Base-by-base conservation (phyloP, 1,140 invertebrate genomes). In the Frieseomelitta varia region DNA sequence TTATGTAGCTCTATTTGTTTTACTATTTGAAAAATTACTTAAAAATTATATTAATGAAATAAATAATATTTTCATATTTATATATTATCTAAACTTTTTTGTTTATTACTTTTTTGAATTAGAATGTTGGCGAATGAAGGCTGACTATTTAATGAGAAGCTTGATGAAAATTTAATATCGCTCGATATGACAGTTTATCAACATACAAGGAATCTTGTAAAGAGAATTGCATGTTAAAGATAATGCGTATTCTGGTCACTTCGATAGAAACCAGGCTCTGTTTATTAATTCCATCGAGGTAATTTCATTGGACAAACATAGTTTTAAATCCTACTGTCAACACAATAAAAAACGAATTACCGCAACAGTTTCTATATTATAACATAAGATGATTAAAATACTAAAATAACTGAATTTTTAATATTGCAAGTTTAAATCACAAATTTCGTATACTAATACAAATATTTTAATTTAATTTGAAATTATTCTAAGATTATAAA, bases 141-240 rank as follows among this genome's bases (percentile, higher is more conserved):
- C 27, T 78, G 75, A 72, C 75, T 84, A 12, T 47, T 79, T 79
- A 84, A 84, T 84, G 67, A 84, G 67, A 79, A 79, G 58, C 55
- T 84, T 84, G 75, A 79, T 55, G 76, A 84, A 79, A 76, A 79
- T 79, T 84, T 84, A 84, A 84, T 84, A 84, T 84, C 81, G 76
- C 55, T 39, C 27, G 75, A 67, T 84, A 84, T 84, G 79, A 79
- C 56, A 27, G 67, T 84, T 61, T 65, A 21, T 75, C 55, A 61
- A 53, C 47, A 71, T 39, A 79, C 34, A 71, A 79, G 11, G 39
- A 58, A 34, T 55, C 51, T 71, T 71, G 67, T 63, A 34, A 55
- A n/a, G 39, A 15, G 81, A 79, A 84, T 84, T 79, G 55, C 56
- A 84, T 72, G 81, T 79, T 84, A 84, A 69, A 79, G 65, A 79